These are phyloP conservation scores for Erpobdella octoculata DNA, from an alignment of 2,888 invertebrate genomes.

Conservation along the genomic window DNA sequence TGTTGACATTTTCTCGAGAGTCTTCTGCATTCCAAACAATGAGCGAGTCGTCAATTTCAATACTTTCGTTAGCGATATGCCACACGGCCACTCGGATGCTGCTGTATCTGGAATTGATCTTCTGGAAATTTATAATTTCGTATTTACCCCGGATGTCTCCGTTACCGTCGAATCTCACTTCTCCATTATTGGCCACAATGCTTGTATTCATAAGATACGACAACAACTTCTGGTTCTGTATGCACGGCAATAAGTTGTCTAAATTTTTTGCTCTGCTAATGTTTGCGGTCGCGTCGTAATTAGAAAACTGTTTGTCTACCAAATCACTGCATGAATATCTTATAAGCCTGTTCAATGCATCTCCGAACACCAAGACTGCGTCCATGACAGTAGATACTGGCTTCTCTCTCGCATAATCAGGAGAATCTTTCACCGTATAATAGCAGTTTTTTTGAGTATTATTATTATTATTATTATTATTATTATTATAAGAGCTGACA, in stretches of 20 bases:
- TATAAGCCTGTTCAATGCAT: constrained; percentile 39
- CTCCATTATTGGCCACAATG: constrained; percentile 39
- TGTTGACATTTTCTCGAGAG: neutral
- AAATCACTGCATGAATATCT: constrained; percentile 35
- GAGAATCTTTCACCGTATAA: neutral
- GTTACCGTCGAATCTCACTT: constrained; percentile 42
- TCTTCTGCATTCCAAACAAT: constrained; percentile 32
- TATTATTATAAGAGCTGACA: neutral
- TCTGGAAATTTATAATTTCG: constrained; percentile 41
- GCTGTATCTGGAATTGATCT: constrained; percentile 14
- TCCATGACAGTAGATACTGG: constrained; percentile 39
- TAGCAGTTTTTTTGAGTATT: constrained; percentile 1
- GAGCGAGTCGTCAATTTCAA: constrained; percentile 35
- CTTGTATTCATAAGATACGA: constrained; percentile 36
- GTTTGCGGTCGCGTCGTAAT: neutral
- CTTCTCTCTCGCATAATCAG: constrained; percentile 30
- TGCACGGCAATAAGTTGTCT: constrained; percentile 32
- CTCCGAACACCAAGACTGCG: constrained; percentile 40
- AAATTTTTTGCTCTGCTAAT: neutral
- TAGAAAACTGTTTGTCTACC: neutral
- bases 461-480: neutral
- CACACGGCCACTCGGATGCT: constrained; percentile 39
- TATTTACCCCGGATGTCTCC: constrained; percentile 43
- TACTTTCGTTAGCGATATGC: constrained; percentile 38
- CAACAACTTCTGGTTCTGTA: constrained; percentile 37